Percentiles rank a stretch among this genome's conserved stretches.
These are phyloP conservation scores for Schlechtendalia chinensis DNA, from an alignment of 1,140 invertebrate species.

Conservation along the genomic window DNA sequence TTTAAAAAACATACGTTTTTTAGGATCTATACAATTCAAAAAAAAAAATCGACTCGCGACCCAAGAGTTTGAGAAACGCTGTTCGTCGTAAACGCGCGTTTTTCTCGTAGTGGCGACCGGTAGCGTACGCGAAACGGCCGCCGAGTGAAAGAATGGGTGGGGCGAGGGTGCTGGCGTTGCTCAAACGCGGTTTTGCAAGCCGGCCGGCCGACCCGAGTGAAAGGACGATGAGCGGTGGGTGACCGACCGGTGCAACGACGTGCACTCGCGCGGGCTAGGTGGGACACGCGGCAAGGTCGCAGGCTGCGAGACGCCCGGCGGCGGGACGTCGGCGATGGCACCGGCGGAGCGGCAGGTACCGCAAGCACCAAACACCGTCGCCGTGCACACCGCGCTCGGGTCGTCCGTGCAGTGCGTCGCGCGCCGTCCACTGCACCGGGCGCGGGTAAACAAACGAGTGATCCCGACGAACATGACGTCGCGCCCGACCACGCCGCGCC, in stretches of 20 bases:
- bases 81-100: too few relatives aligned
- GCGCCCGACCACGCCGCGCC: background rate
- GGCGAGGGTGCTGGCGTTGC: background rate
- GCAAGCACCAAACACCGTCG: too few relatives aligned
- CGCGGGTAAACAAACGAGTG: background rate
- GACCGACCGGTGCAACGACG: background rate
- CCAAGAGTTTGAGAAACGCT: too few relatives aligned
- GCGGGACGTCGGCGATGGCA: too few relatives aligned
- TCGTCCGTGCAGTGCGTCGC: constrained; percentile 11
- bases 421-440: constrained; percentile 1
- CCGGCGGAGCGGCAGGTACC: background rate
- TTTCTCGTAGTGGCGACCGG: too few relatives aligned
- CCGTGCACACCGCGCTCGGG: background rate
- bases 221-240: background rate
- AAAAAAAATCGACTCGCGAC: too few relatives aligned
- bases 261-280: too few relatives aligned
- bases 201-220: background rate
- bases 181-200: constrained; percentile 9
- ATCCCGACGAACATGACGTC: background rate
- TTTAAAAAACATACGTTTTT: too few relatives aligned
- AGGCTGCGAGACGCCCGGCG: too few relatives aligned
- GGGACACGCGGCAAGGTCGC: constrained; percentile 13
- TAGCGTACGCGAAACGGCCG: too few relatives aligned
- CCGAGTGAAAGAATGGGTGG: too few relatives aligned
- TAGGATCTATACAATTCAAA: too few relatives aligned